Base-by-base conservation (phyloP, 1,140 invertebrate species). In the Formica selysi region DNA sequence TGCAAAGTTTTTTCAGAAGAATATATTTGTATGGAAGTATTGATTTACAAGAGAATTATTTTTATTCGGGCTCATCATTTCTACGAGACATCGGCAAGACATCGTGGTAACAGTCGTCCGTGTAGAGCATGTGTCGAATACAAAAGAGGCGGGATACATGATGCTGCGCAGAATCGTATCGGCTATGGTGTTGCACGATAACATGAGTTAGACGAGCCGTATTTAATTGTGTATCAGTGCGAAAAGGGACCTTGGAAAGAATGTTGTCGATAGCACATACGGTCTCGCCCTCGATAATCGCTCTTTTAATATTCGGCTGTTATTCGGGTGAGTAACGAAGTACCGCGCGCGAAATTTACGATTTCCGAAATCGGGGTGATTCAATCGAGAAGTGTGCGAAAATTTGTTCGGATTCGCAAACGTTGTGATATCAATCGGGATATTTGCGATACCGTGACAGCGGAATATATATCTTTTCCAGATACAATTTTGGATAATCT, bases 181-280 rank as follows among this genome's bases (percentile, higher is more conserved):
- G 67, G 78, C 78, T 85, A 62, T 38, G 71, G 68, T 88, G n/a
- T 51, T 51, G 16, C 48, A 51, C 48, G 48, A 19, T 89, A 68
- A 80, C 83, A 86, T 59, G 86, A 86, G 90, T 76, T 73, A 86
- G 78, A 59, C 87, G 89, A 86, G 86, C 86, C 86, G 85, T 90
- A 67, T 70, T 90, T 90, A 90, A 91, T 91, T 91, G 89, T 90
- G 61, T 86, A 88, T 62, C 84, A 90, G 89, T 88, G 83, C 88
- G 90, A 88, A 90, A 88, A 88, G 62, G 79, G 85, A 79, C 64
- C 89, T 88, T 88, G 48, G 61, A 57, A 65, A 87, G 85, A 86
- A 91, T 91, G 90, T 76, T 61, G 89, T 85, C 83, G 26, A 32
- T 62, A 48, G 62, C 16, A 22, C n/a, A n/a, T 51, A 74, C 65